These are phyloP conservation scores for Tychaedon coryphoeus DNA, from an alignment of 2,113 vertebrate genomes.

Conservation along the genomic window DNA sequence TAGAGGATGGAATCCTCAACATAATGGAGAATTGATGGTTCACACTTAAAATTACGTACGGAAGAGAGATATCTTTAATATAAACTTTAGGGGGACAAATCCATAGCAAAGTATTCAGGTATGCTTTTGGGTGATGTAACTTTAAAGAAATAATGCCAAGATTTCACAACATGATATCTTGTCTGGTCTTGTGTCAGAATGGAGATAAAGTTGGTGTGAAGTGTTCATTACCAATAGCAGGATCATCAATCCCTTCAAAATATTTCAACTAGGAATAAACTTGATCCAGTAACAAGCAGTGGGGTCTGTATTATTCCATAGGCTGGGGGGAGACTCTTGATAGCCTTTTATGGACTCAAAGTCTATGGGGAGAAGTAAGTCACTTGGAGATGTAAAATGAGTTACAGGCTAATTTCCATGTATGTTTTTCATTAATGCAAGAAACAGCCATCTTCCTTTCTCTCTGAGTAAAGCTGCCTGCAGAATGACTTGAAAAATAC, in stretches of 20 bases:
- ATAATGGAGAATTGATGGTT: not conserved
- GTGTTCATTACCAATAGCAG: not conserved
- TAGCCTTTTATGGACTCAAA: not conserved
- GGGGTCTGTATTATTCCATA: not conserved
- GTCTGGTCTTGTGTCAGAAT: not conserved
- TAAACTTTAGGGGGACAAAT: not conserved
- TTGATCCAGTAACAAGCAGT: not conserved
- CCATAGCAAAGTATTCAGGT: not conserved
- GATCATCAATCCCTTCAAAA: not conserved
- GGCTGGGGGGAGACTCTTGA: not conserved
- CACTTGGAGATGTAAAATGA: not conserved
- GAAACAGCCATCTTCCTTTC: not conserved
- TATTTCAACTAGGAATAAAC: not conserved
- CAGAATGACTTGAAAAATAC: not conserved
- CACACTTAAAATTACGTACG: not conserved
- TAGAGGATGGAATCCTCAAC: not conserved
- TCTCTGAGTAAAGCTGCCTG: not conserved
- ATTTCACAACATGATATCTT: not conserved
- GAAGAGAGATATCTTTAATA: not conserved
- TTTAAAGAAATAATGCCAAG: not conserved
- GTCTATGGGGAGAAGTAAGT: not conserved
- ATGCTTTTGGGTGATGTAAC: not conserved
- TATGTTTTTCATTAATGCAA: not conserved
- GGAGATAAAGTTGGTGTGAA: not conserved
- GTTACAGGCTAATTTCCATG: not conserved